These are phyloP conservation scores for Ceratina australensis DNA, from an alignment of 1,140 invertebrate species.

Conservation along the genomic window DNA sequence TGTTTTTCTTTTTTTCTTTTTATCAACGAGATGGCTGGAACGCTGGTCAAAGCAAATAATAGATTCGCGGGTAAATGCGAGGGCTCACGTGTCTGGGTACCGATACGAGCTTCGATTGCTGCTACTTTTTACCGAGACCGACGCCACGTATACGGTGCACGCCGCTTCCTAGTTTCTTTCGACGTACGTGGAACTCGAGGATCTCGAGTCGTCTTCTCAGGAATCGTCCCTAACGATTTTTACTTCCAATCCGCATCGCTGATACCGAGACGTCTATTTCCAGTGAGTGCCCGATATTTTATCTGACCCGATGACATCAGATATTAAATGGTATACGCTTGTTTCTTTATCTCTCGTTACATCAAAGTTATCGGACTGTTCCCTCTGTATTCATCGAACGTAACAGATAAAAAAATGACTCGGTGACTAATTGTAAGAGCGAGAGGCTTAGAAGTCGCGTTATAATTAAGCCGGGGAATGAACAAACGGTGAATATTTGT, in stretches of 20 bases:
- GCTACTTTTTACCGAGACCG: conserved; percentile 2
- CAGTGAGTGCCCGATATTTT: neutral
- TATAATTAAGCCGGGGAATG: too few relatives aligned
- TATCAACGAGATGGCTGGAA: neutral
- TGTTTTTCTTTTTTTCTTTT: conserved; percentile 35
- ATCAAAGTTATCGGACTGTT: too few relatives aligned
- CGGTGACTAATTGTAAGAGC: too few relatives aligned
- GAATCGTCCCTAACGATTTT: neutral
- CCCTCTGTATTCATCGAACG: too few relatives aligned
- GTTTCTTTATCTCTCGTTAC: neutral
- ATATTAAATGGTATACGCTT: too few relatives aligned
- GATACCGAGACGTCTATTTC: neutral
- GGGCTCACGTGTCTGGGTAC: neutral
- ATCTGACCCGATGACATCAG: neutral
- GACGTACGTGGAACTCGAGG: too few relatives aligned
- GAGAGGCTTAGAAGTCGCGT: too few relatives aligned
- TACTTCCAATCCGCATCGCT: neutral
- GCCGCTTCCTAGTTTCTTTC: conserved; percentile 16
- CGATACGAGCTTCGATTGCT: conserved; percentile 11
- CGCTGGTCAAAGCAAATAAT: neutral
- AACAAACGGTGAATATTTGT: neutral
- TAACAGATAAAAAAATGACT: too few relatives aligned
- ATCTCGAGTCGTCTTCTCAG: neutral
- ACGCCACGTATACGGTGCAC: neutral
- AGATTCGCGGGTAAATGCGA: neutral